A percentile compares a stretch with the other conserved stretches of the same genome.
phyloP scores from a whole-genome alignment of 2,888 invertebrate genomes.

The Cephus rjabovi region DNA sequence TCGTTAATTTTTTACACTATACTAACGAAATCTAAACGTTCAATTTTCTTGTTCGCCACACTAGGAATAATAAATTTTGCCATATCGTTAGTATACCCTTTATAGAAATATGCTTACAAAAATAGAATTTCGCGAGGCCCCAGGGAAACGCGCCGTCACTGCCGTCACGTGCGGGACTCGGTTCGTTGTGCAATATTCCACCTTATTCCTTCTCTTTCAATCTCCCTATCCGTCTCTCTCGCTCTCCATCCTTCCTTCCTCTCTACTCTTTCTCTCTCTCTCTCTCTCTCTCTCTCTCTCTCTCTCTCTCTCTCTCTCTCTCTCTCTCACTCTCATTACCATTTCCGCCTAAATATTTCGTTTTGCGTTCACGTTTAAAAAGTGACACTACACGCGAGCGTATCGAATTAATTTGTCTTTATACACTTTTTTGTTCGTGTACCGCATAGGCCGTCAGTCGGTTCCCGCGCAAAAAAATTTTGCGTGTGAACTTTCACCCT shows the following conservation, averaged over 20 bases:
- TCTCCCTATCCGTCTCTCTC: neutral
- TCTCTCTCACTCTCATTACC: neutral
- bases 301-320: neutral
- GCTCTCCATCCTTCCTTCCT: neutral
- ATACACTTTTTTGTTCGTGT: slow-evolving; percentile 31
- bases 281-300: neutral
- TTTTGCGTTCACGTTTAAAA: slow-evolving; percentile 10
- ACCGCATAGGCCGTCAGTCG: slow-evolving; percentile 49
- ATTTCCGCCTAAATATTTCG: neutral
- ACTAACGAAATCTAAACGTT: slow-evolving; percentile 68
- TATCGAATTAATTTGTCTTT: slow-evolving; percentile 10
- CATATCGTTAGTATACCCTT: slow-evolving; percentile 67
- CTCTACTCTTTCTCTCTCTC: neutral
- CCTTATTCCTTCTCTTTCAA: slow-evolving; percentile 24
- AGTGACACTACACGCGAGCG: slow-evolving; percentile 16
- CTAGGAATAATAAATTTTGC: slow-evolving; percentile 67
- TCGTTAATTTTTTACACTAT: slow-evolving; percentile 67
- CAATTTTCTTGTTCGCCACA: slow-evolving; percentile 62
- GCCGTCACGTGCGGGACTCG: slow-evolving; percentile 43
- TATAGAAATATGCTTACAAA: slow-evolving; percentile 68
- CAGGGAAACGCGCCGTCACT: slow-evolving; percentile 57
- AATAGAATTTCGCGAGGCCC: slow-evolving; percentile 67
- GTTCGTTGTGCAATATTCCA: slow-evolving; percentile 37
- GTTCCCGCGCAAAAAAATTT: slow-evolving; percentile 60
- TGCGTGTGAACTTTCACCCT: slow-evolving; percentile 48